Percentiles rank a stretch among this genome's conserved stretches.
Conservation (phyloP, 2,113 vertebrate genomes). For the Antennarius striatus region DNA sequence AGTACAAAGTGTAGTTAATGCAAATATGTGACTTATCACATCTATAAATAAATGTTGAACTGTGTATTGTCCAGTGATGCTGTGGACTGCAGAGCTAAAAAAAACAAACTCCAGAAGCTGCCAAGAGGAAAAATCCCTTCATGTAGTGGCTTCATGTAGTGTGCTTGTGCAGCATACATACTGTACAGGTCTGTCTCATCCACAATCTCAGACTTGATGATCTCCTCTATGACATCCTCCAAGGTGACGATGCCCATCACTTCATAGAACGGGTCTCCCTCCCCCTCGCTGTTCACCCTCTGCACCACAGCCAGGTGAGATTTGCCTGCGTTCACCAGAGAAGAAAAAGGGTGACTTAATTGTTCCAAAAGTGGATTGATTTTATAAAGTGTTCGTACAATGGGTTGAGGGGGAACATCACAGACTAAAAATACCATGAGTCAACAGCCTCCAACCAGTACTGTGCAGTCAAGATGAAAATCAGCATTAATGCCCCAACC, state of each 20-base stretch:
- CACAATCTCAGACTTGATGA: slow-evolving; percentile 95
- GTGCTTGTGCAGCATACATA: slow-evolving; percentile 74
- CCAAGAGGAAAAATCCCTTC: too few species aligned
- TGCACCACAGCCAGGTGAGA: slow-evolving; percentile 84
- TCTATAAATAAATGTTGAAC: background rate
- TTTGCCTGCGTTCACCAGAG: slow-evolving; percentile 68
- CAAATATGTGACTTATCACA: background rate
- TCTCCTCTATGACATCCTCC: slow-evolving; percentile 82
- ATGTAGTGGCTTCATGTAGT: background rate
- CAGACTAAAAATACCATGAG: slow-evolving; percentile 46
- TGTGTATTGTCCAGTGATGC: slow-evolving; percentile 7
- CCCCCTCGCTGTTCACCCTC: slow-evolving; percentile 81
- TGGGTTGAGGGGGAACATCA: slow-evolving; percentile 9
- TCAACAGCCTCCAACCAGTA: slow-evolving; percentile 48
- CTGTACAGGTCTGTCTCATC: slow-evolving; percentile 97
- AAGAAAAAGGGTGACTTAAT: background rate
- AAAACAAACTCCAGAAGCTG: too few species aligned
- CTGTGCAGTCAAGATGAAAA: slow-evolving; percentile 50
- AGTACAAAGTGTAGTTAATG: background rate
- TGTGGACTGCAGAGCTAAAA: slow-evolving; percentile 1
- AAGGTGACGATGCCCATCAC: slow-evolving; percentile 82
- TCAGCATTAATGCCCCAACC: slow-evolving; percentile 31
- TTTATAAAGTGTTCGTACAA: slow-evolving; percentile 9
- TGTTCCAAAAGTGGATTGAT: slow-evolving; percentile 3
- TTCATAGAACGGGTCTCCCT: slow-evolving; percentile 83